phyloP scores from a whole-genome alignment of 2,888 invertebrate species.

The Halictus ligatus region DNA sequence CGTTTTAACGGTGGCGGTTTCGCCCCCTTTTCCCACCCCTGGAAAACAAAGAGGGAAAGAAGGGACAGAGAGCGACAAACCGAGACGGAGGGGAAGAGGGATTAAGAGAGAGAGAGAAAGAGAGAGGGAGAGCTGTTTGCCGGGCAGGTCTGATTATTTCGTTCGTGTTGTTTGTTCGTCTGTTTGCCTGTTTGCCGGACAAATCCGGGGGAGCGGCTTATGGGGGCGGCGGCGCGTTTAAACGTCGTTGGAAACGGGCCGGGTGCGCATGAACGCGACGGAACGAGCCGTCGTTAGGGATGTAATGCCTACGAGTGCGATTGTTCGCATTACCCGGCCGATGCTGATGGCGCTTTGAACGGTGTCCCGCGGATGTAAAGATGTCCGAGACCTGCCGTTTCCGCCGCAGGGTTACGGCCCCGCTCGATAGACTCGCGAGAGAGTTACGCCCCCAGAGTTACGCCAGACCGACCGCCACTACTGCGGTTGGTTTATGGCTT shows the following conservation, averaged over 20 bases:
- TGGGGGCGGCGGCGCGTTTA: constrained; percentile 8
- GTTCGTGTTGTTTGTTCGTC: constrained; percentile 33
- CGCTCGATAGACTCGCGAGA: constrained; percentile 26
- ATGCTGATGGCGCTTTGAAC: constrained; percentile 21
- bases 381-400: constrained; percentile 19
- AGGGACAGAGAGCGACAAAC: not conserved
- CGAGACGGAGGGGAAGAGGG: not conserved
- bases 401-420: constrained; percentile 23
- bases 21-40: not conserved
- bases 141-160: constrained; percentile 28
- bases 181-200: constrained; percentile 30
- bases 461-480: not conserved
- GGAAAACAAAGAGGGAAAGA: not conserved
- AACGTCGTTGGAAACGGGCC: not conserved
- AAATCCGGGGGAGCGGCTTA: constrained; percentile 45
- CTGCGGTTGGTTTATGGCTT: constrained; percentile 16
- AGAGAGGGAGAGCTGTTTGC: constrained; percentile 5
- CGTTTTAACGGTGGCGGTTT: constrained; percentile 19
- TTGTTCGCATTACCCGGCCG: constrained; percentile 43
- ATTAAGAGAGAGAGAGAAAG: not conserved
- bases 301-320: constrained; percentile 43
- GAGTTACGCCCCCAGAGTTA: constrained; percentile 24
- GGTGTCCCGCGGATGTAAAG: constrained; percentile 34
- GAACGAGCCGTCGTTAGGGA: constrained; percentile 30
- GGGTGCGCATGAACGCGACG: constrained; percentile 29